phyloP scores from a whole-genome alignment of 1,140 invertebrate species.

The Anastrepha obliqua region DNA sequence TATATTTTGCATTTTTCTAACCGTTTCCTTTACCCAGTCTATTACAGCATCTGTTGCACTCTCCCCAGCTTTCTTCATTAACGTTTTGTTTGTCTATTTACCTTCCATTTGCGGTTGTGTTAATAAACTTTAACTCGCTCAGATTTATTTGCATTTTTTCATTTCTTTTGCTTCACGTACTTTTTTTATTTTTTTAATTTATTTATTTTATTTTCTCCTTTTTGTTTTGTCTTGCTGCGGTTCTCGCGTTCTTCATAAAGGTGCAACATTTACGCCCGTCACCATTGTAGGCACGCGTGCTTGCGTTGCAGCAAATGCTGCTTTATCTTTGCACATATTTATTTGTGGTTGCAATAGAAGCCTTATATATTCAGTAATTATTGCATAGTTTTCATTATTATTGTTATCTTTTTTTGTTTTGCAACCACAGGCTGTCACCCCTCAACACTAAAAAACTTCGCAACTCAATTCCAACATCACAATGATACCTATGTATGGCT shows the following conservation, averaged over 20 bases:
- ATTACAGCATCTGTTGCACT: not conserved
- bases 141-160: not conserved
- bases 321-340: too few relatives aligned
- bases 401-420: too few relatives aligned
- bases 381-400: too few relatives aligned
- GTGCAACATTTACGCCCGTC: not conserved
- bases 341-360: too few relatives aligned
- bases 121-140: conserved; percentile 13
- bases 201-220: not conserved
- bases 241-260: not conserved
- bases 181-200: not conserved
- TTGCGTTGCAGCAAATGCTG: not conserved
- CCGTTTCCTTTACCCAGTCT: not conserved
- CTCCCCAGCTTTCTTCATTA: not conserved
- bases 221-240: not conserved
- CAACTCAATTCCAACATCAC: not conserved
- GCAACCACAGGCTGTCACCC: too few relatives aligned
- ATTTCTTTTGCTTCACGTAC: not conserved
- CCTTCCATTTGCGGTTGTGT: not conserved
- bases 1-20: not conserved
- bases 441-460: not conserved
- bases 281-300: not conserved
- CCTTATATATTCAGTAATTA: too few relatives aligned
- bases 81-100: not conserved
- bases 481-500: too few relatives aligned